Evolutionary conservation across 2,888 invertebrate genomes (phyloP), one percentile per base, ranked within the genome.

Genomic region (Barypeithes pellucidus): DNA sequence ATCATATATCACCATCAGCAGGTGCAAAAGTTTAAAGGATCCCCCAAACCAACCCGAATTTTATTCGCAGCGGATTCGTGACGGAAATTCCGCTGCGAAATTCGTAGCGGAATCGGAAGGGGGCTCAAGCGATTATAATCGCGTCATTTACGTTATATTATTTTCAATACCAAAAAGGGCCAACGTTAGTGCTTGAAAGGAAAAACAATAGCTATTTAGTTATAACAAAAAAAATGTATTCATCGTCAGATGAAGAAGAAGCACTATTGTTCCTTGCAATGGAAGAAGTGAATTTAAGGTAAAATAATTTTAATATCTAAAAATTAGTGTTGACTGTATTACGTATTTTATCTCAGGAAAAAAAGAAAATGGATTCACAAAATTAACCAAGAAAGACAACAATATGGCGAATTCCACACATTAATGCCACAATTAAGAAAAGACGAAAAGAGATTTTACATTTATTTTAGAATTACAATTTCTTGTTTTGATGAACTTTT

Each of bases 381-480:
- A 22, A 65, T 67, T 47, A 65, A 65, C 29, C 12, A 29, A 39
- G 33, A 52, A 33, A 20, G 66, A 33, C 7, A 52, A n/a, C 11
- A 52, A 20, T 33, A 66, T 16, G 52, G 66, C 12, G 66, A 66
- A 20, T 66, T 52, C 47, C 66, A 69, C 20, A 62, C 69, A 50
- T 50, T 69, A 33, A 47, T 62, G 36, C 61, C 36, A 69, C 50
- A 62, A 50, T 20, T 62, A 18, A 18, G 33, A 50, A 50, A 47
- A 24, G 50, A 62, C 41, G 50, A 69, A 41, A 61, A 69, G 47
- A 61, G 69, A 50, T 60, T 68, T 54, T 68, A 50, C 62, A 57
- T 59, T 43, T 73, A 73, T 68, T 73, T 73, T 50, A 43, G 73
- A 52, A 73, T 73, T 68, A 62, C 57, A n/a, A 24, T 29, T 22